phyloP scores from a whole-genome alignment of 2,888 invertebrate species.

The Rambutsinella grinnellia region DNA sequence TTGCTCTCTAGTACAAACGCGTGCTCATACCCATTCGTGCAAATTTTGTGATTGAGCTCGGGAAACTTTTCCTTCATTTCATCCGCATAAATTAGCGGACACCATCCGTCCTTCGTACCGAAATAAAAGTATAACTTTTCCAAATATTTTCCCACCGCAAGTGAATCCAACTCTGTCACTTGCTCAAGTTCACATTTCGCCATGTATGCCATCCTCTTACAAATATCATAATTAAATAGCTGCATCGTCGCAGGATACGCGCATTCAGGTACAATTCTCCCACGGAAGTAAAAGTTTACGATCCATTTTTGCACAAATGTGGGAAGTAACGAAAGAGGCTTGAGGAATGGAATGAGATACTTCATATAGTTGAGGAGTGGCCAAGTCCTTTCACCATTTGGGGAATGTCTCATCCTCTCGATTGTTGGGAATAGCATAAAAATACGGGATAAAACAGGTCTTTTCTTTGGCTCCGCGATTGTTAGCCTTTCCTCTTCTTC shows the following conservation, averaged over 20 bases:
- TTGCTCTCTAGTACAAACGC: slow-evolving; percentile 80
- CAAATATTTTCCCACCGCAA: slow-evolving; percentile 74
- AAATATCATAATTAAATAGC: slow-evolving; percentile 49
- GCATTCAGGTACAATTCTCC: slow-evolving; percentile 38
- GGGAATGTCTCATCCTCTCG: slow-evolving; percentile 83
- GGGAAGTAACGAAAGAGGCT: slow-evolving; percentile 43
- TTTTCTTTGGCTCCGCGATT: slow-evolving; percentile 70
- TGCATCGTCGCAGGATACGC: slow-evolving; percentile 38
- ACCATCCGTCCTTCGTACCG: slow-evolving; percentile 86
- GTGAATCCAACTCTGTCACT: slow-evolving; percentile 78
- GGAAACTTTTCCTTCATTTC: slow-evolving; percentile 76
- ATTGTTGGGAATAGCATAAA: slow-evolving; percentile 90
- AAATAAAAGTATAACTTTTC: slow-evolving; percentile 84
- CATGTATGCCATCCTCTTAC: slow-evolving; percentile 38
- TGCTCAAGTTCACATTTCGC: slow-evolving; percentile 59
- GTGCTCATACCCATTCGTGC: slow-evolving; percentile 77
- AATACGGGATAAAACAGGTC: slow-evolving; percentile 73
- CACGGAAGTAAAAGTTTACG: slow-evolving; percentile 43
- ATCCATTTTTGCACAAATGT: slow-evolving; percentile 32
- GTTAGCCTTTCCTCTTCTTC: slow-evolving; percentile 66
- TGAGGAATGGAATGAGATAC: slow-evolving; percentile 25
- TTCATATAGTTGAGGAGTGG: slow-evolving; percentile 72
- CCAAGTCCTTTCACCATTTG: slow-evolving; percentile 80
- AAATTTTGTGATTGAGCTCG: slow-evolving; percentile 75
- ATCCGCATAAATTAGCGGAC: slow-evolving; percentile 79